These are phyloP conservation scores for Blomia tropicalis DNA, from an alignment of 2,888 invertebrate genomes.

Conservation along the genomic window DNA sequence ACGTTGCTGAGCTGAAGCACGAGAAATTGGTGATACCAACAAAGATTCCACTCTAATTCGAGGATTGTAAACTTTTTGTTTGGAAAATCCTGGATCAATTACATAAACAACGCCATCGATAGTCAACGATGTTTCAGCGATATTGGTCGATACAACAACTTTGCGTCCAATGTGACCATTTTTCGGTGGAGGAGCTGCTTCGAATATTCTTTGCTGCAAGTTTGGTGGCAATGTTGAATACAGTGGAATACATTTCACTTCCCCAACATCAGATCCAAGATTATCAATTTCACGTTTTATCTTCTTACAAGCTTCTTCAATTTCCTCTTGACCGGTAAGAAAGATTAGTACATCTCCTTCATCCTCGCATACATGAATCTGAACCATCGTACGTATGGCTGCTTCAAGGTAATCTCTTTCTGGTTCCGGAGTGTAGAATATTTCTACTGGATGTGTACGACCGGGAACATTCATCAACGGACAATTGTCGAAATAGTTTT, in stretches of 20 bases:
- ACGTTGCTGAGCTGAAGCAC: slow-evolving; percentile 94
- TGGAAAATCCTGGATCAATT: slow-evolving; percentile 97
- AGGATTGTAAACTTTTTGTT: slow-evolving; percentile 89
- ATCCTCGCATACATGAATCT: slow-evolving; percentile 92
- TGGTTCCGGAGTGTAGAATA: slow-evolving; percentile 97
- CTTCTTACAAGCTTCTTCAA: slow-evolving; percentile 95
- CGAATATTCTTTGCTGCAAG: slow-evolving; percentile 90
- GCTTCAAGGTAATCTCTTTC: slow-evolving; percentile 96
- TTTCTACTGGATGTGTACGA: slow-evolving; percentile 84
- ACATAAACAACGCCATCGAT: slow-evolving; percentile 99
- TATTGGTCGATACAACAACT: slow-evolving; percentile 95
- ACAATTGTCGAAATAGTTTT: slow-evolving; percentile 95
- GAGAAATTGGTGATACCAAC: slow-evolving; percentile 92
- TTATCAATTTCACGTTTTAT: slow-evolving; percentile 91
- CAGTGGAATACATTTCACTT: slow-evolving; percentile 90
- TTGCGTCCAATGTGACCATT: slow-evolving; percentile 78
- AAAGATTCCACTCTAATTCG: slow-evolving; percentile 85
- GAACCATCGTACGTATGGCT: slow-evolving; percentile 88
- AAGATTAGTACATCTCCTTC: slow-evolving; percentile 83
- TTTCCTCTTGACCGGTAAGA: slow-evolving; percentile 70
- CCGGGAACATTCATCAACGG: slow-evolving; percentile 97
- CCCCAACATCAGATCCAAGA: slow-evolving; percentile 87
- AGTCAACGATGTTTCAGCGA: slow-evolving; percentile 95
- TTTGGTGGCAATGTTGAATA: slow-evolving; percentile 97
- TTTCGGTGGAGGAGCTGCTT: slow-evolving; percentile 79